Conservation (phyloP, 2,888 invertebrate species). For the Therioaphis trifolii region DNA sequence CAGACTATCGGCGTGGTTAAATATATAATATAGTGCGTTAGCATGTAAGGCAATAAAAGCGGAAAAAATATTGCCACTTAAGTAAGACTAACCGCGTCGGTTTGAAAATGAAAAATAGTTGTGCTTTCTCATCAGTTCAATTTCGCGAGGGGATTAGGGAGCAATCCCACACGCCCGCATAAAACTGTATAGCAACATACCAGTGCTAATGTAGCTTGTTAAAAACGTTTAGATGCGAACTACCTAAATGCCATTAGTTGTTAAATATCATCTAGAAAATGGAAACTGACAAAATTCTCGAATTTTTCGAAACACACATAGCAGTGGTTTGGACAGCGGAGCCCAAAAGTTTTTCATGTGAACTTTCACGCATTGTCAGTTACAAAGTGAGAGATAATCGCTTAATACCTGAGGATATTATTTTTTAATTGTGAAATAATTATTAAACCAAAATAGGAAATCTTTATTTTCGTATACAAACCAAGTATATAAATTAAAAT, state of each 20-base stretch:
- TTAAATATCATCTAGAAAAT: constrained; percentile 23
- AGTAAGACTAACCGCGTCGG: constrained; percentile 25
- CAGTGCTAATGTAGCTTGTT: constrained; percentile 19
- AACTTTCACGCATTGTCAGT: neutral
- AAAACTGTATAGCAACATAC: neutral
- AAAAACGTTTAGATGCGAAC: constrained; percentile 23
- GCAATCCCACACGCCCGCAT: neutral
- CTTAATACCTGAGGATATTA: no score
- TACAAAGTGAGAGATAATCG: neutral
- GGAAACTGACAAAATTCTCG: neutral
- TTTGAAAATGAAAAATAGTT: constrained; percentile 38
- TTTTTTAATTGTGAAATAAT: no score
- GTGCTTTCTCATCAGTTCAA: constrained; percentile 13
- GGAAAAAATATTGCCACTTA: constrained; percentile 48
- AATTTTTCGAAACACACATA: neutral
- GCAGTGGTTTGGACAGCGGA: neutral
- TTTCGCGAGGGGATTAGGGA: constrained; percentile 24
- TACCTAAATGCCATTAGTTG: constrained; percentile 2
- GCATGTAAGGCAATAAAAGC: constrained; percentile 15
- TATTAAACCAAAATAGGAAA: no score
- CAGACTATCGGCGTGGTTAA: neutral
- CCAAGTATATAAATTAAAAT: no score
- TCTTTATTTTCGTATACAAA: no score
- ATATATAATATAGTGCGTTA: constrained; percentile 11
- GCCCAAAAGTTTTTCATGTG: neutral